Base-by-base conservation (phyloP, 2,113 vertebrate species). In the Neotoma lepida region DNA sequence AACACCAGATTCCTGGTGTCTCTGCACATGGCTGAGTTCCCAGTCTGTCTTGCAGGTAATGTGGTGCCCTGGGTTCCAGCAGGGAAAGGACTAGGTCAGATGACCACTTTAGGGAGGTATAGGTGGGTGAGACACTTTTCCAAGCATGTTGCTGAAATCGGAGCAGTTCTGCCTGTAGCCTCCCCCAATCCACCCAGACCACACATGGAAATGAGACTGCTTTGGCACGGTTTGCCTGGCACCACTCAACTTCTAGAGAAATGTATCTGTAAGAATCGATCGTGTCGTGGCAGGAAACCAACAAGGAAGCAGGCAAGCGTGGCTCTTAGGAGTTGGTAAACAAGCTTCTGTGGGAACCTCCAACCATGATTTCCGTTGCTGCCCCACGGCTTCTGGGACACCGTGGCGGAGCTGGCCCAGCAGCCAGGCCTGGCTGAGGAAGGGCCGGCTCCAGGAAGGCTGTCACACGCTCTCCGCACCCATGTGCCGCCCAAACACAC, bases 171-270 rank as follows among this genome's bases (percentile, higher is more conserved):
- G 95, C 80, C 90, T 93, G 41, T 61, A 94, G 93, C 58, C 82
- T 96, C 87, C 91, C 90, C 84, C 70, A 74, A 96, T 96, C 93
- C 71, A 68, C 93, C 93, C 89, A 56, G 96, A 96, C 95, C 97
- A 94, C 89, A 89, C 96, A 97, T 94, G 96, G 96, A 97, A 97
- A 97, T 95, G 94, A 97, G 94, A 81, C 93, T 94, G 90, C 85
- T 94, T 96, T 97, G 96, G 96, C 96, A 95, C 95, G 80, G 93
- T 91, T 96, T 51, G 93, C 96, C 94, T 97, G 96, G 96, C 97
- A 97, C 95, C 78, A 96, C 89, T 95, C 81, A 88, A 94, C 91
- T 94, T 96, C 94, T 91, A 96, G 96, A 96, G 93, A 96, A 97
- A 97, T 14, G 56, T 97, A 97, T 97, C 93, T 97, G 91, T 96